A percentile compares a stretch with the other conserved stretches of the same genome.
Evolutionary conservation across 2,888 invertebrate genomes (phyloP).

Genomic region (Cosmia trapezina): DNA sequence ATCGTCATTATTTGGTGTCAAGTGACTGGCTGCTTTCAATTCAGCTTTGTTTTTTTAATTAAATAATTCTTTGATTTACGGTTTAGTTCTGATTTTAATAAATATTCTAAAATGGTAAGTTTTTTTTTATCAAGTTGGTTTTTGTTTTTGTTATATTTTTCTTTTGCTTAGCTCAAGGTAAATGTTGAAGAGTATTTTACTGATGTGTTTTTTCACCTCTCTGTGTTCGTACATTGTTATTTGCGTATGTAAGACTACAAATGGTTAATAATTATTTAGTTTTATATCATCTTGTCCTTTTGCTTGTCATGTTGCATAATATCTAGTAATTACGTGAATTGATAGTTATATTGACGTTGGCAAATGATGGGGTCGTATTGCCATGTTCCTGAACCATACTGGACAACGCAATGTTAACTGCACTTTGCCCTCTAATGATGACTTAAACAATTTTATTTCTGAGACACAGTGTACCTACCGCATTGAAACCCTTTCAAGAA

Average conservation of each 20-base stretch:
- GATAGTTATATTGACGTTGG: background rate
- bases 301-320: conserved; percentile 13
- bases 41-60: conserved; percentile 40
- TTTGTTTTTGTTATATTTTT: background rate
- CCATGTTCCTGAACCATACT: background rate
- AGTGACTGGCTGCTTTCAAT: conserved; percentile 48
- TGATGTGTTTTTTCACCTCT: background rate
- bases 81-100: conserved; percentile 17
- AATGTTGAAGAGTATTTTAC: background rate
- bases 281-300: background rate
- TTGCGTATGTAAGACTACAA: background rate
- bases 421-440: background rate
- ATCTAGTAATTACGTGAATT: background rate
- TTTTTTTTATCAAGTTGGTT: conserved; percentile 1
- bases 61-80: conserved; percentile 13
- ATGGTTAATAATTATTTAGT: conserved; percentile 8
- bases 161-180: background rate
- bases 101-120: conserved; percentile 42
- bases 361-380: background rate
- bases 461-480: background rate
- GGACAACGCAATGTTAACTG: background rate
- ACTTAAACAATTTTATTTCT: background rate
- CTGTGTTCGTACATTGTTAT: background rate
- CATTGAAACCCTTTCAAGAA: background rate
- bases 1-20: conserved; percentile 54